Percentiles rank a stretch among this genome's conserved stretches.
These are phyloP conservation scores for Pachydiplax longipennis DNA, from an alignment of 2,888 invertebrate genomes.

Conservation along the genomic window DNA sequence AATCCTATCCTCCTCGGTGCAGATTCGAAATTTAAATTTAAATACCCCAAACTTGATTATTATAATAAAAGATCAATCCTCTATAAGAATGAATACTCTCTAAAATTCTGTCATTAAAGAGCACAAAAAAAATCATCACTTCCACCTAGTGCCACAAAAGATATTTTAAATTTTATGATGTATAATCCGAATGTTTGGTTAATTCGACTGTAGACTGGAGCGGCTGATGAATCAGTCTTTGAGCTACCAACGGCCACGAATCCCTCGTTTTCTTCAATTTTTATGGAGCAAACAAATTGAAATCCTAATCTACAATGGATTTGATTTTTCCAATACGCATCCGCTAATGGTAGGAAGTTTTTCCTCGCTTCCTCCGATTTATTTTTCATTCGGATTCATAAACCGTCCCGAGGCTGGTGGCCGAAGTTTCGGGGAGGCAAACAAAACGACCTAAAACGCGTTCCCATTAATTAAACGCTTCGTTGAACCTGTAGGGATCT, in stretches of 20 bases:
- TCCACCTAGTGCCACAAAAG: too few relatives aligned
- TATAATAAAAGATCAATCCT: too few relatives aligned
- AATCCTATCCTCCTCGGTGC: too few relatives aligned
- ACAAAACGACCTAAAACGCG: neutral
- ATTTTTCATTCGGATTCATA: neutral
- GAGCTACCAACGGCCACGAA: neutral
- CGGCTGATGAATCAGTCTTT: neutral
- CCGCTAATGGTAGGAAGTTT: neutral
- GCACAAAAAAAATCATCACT: too few relatives aligned
- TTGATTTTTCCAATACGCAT: neutral
- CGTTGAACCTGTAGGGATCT: neutral
- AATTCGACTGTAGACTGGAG: too few relatives aligned
- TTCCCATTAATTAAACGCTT: neutral
- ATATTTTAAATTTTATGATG: too few relatives aligned
- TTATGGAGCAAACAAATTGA: rapidly evolving
- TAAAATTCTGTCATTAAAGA: too few relatives aligned
- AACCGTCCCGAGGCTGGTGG: neutral
- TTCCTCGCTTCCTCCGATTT: neutral
- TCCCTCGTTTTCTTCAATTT: neutral
- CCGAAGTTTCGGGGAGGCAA: neutral
- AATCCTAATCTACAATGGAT: neutral
- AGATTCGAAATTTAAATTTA: too few relatives aligned
- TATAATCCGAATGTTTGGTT: too few relatives aligned
- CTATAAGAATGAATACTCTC: too few relatives aligned
- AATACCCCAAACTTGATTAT: too few relatives aligned